phyloP scores from a whole-genome alignment of 1,140 invertebrate genomes.

The Heliconius nattereri region DNA sequence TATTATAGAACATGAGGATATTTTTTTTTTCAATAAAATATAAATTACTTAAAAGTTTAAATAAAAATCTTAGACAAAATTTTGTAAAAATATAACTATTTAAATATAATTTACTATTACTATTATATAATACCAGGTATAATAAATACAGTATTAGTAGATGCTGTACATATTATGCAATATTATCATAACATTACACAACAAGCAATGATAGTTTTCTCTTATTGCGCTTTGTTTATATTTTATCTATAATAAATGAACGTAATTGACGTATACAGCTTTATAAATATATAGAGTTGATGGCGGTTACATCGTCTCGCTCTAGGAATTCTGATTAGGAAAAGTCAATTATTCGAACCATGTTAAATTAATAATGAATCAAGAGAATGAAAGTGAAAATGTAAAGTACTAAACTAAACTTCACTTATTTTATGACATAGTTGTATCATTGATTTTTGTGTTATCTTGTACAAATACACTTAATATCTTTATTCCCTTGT shows the following conservation, averaged over 20 bases:
- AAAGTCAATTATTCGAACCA: slow-evolving; percentile 14
- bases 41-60: no score
- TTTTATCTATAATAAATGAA: background rate
- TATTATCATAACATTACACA: background rate
- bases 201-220: background rate
- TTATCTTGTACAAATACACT: no score
- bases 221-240: background rate
- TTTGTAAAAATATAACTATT: no score
- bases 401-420: background rate
- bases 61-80: no score
- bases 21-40: no score
- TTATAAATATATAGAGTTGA: background rate
- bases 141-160: no score
- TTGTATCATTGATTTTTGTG: no score
- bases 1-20: no score
- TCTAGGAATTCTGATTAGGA: slow-evolving; percentile 16
- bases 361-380: slow-evolving; percentile 12
- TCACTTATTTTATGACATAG: no score
- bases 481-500: no score
- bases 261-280: background rate
- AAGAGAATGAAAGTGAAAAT: background rate
- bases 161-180: background rate
- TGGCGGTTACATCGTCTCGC: slow-evolving; percentile 16
- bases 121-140: no score
- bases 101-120: no score